Evolutionary conservation across 2,888 invertebrate genomes (phyloP).

Genomic region (Lithodes maja): DNA sequence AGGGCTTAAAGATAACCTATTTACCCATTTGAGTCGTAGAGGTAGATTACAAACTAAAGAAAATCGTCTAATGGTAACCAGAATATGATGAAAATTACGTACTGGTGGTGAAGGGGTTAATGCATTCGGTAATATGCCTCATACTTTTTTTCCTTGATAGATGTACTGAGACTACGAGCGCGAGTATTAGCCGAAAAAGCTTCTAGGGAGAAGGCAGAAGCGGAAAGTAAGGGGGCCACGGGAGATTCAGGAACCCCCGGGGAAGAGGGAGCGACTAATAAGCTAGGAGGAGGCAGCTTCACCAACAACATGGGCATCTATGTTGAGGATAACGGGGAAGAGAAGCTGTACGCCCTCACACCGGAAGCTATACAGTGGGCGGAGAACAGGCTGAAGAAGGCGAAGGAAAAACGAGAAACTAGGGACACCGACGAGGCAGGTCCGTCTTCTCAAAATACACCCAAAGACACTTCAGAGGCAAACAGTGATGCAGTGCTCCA

Average conservation of each 20-base stretch:
- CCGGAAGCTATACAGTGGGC: constrained; percentile 55
- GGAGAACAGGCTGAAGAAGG: constrained; percentile 29
- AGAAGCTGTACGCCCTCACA: constrained; percentile 54
- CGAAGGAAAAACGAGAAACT: constrained; percentile 11
- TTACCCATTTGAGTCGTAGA: no score
- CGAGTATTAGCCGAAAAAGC: constrained; percentile 46
- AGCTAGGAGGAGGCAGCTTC: neutral
- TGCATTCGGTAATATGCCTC: no score
- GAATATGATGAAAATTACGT: no score
- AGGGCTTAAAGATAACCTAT: no score
- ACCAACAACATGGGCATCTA: constrained; percentile 40
- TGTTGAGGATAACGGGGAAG: constrained; percentile 46
- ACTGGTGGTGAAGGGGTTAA: no score
- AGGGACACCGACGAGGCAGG: constrained; percentile 9
- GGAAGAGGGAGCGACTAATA: neutral
- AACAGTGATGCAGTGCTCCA: neutral
- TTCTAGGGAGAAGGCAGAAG: constrained; percentile 7
- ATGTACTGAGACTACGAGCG: constrained; percentile 46
- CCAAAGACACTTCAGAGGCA: neutral
- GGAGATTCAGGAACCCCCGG: neutral
- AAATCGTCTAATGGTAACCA: no score
- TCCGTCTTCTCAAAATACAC: neutral
- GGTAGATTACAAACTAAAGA: no score
- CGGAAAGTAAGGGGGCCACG: neutral
- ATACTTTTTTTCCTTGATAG: neutral